Evolutionary conservation across 2,888 invertebrate species (phyloP), one percentile per base, ranked within the genome.

Genomic region (Cactoblastis cactorum): DNA sequence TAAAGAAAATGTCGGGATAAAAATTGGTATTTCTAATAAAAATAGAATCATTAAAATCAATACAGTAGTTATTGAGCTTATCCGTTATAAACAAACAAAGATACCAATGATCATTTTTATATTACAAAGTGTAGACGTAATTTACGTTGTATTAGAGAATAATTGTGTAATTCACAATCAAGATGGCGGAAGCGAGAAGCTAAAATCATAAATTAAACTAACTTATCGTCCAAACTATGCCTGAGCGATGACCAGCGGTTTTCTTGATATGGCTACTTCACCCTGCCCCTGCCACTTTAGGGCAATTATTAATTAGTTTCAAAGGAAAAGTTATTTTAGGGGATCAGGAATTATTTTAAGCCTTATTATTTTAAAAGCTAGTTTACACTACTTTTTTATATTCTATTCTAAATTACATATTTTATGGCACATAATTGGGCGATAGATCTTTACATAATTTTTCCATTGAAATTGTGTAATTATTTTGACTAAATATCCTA

Each of bases 281-380:
- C 59, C 61, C 51, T 63, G 71, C 69, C 61, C 62, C 63, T 73
- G 74, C 74, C 67, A 69, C 59, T 67, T 67, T 67, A 64, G 70
- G 56, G 61, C 24, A 56, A 61, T 59, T 57, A 75, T 74, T 75
- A 75, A 75, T 75, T 69, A 43, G 68, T 64, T 54, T 53, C 51
- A 56, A 59, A 64, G 43, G 43, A 15, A 28, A 14, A 22, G 12
- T 22, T 15, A 28, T 15, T 43, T 28, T 28, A 12, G 14, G n/a
- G 15, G 14, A n/a, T 28, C 1, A 6, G 5, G 17, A 22, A 39
- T 39, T 39, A 19, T 39, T 38, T 33, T 12, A 33, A 12, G 33
- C 12, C 33, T 33, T 32, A 28, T 8, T 6, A 68, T 15, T 45
- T 43, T 35, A 35, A n/a, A n/a, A n/a, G n/a, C n/a, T n/a, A n/a